Percentiles rank a stretch among this genome's conserved stretches.
Evolutionary conservation across 2,888 invertebrate species (phyloP).

Genomic region (Eulithis prunata): DNA sequence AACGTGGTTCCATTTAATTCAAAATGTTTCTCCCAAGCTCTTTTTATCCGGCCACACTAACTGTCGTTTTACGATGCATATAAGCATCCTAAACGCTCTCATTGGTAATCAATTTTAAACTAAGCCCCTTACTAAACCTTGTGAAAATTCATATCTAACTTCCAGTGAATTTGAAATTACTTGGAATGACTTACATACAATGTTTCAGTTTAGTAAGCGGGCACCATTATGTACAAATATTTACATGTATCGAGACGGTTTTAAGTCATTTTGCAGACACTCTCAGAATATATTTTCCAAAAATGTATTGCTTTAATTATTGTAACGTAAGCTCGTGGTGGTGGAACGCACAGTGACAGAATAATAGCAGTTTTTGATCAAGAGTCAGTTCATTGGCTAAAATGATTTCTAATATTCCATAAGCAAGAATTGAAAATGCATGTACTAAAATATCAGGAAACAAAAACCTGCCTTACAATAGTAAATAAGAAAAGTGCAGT

Average conservation of each 20-base stretch:
- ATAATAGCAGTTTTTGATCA: constrained; percentile 19
- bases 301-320: constrained; percentile 37
- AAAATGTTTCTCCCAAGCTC: constrained; percentile 39
- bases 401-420: not conserved
- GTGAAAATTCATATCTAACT: constrained; percentile 4
- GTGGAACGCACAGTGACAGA: constrained; percentile 37
- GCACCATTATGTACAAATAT: constrained; percentile 66
- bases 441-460: constrained; percentile 1
- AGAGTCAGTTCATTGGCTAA: constrained; percentile 8
- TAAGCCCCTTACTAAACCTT: constrained; percentile 15
- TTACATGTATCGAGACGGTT: constrained; percentile 59
- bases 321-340: constrained; percentile 33
- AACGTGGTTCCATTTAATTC: constrained; percentile 39
- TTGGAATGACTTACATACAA: constrained; percentile 2
- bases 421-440: constrained; percentile 1
- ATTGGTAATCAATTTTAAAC: constrained; percentile 68
- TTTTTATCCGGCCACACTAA: constrained; percentile 60
- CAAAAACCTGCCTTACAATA: constrained; percentile 4
- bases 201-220: constrained; percentile 8
- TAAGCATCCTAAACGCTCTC: constrained; percentile 63
- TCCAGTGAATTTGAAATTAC: not conserved
- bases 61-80: constrained; percentile 62
- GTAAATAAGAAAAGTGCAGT: constrained; percentile 3
- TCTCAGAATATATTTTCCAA: constrained; percentile 35
- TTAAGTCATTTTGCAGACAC: constrained; percentile 60